phyloP scores from a whole-genome alignment of 2,888 invertebrate genomes.

The Empis stercorea region DNA sequence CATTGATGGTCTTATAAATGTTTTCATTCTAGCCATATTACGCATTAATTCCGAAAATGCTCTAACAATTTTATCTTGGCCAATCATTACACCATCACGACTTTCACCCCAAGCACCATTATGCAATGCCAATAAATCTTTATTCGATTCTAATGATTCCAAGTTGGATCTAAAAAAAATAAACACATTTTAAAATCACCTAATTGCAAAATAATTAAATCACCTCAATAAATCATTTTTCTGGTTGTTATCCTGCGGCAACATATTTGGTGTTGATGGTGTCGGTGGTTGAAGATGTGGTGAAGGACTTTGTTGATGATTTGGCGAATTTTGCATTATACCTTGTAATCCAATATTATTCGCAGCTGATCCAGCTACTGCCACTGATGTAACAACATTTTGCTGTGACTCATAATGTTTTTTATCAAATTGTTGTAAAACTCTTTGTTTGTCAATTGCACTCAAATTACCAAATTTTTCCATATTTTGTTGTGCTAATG shows the following conservation, averaged over 20 bases:
- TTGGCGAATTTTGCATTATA: constrained; percentile 3
- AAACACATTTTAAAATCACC: not conserved
- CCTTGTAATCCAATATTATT: not conserved
- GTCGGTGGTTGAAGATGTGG: constrained; percentile 1
- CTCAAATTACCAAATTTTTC: constrained; percentile 47
- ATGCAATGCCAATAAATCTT: constrained; percentile 52
- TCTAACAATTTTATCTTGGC: constrained; percentile 74
- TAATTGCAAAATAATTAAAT: too few species aligned
- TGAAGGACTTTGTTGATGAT: constrained; percentile 16
- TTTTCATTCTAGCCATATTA: constrained; percentile 79
- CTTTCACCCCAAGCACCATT: constrained; percentile 49
- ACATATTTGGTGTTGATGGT: constrained; percentile 1
- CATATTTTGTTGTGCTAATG: constrained; percentile 45
- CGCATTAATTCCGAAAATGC: constrained; percentile 78
- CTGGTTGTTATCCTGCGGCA: not conserved
- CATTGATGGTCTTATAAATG: constrained; percentile 78
- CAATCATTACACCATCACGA: constrained; percentile 39
- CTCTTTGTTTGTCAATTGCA: constrained; percentile 43
- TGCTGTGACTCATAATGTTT: constrained; percentile 31
- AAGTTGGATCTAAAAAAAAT: constrained; percentile 25
- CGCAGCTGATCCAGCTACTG: constrained; percentile 22
- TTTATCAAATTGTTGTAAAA: constrained; percentile 39
- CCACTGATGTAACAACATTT: constrained; percentile 26
- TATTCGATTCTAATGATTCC: constrained; percentile 39
- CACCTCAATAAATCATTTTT: too few species aligned